Base-by-base conservation (phyloP, 2,113 vertebrate species). In the Oncorhynchus keta region DNA sequence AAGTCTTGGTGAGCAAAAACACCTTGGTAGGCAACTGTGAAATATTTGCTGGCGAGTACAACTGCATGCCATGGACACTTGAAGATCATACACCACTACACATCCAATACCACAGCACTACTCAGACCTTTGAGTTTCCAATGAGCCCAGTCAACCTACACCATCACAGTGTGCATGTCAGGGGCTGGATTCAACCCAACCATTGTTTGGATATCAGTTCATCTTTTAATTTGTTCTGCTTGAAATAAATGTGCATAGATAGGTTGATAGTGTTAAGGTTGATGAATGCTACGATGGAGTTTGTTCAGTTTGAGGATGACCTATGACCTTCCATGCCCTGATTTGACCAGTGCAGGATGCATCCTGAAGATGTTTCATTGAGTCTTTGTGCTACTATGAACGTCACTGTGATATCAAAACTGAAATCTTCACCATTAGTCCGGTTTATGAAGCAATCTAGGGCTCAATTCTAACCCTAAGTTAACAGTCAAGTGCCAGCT, bases 21-120 rank as follows among this genome's bases (percentile, higher is more conserved):
- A 86, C 85, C 87, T 91, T 88, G 86, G 89, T 91, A 92, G 91
- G 90, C 91, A 90, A 92, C 90, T 92, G 90, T 92, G 91, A 91
- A 92, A 89, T 79, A 89, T 88, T 82, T 85, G 83, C 87, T 88
- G 88, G 88, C 77, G 81, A 89, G 86, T 81, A 85, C 73, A 88
- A 87, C 84, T 84, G 86, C 84, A 87, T 88, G 85, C 84, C 79
- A 57, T 86, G 81, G 83, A 90, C 81, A 75, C 75, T 74, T 81
- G 18, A 62, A 62, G 59, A 62, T 62, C 59, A 62, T 22, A 13
- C 59, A 85, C 80, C 81, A 85, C 62, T 82, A 81, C 89, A 89
- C 83, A 83, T 87, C 76, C 88, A 88, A 84, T 81, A 91, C 81
- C 85, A 90, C 90, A 85, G 87, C 91, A 90, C 86, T 84, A 88